Evolutionary conservation across 2,888 invertebrate species (phyloP).

Genomic region (Candidula unifasciata): DNA sequence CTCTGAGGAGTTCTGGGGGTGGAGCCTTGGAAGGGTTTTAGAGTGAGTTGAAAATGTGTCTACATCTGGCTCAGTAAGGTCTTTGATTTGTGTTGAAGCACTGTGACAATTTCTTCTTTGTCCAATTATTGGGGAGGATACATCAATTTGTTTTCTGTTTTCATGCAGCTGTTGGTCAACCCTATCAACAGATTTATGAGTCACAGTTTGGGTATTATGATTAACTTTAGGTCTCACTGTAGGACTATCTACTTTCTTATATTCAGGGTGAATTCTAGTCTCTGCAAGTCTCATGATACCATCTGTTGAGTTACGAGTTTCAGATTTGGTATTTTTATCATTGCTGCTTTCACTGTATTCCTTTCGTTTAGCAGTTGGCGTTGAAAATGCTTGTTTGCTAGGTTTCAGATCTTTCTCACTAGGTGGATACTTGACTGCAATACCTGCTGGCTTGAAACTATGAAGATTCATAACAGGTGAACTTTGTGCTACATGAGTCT

Average conservation of each 20-base stretch:
- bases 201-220: not conserved
- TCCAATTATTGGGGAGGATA: slow-evolving; percentile 43
- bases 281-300: slow-evolving; percentile 28
- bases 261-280: slow-evolving; percentile 33
- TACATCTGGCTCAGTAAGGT: not conserved
- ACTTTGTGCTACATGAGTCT: slow-evolving; percentile 46
- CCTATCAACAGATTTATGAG: slow-evolving; percentile 47
- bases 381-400: not conserved
- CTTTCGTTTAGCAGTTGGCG: slow-evolving; percentile 7
- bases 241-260: slow-evolving; percentile 25
- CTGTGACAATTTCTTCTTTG: slow-evolving; percentile 16
- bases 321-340: not conserved
- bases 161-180: slow-evolving; percentile 52
- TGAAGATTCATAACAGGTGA: slow-evolving; percentile 43
- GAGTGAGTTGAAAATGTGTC: slow-evolving; percentile 28
- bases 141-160: slow-evolving; percentile 52
- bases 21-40: slow-evolving; percentile 42
- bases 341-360: not conserved
- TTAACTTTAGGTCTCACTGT: slow-evolving; percentile 3
- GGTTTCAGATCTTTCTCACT: slow-evolving; percentile 16
- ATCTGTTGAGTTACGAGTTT: not conserved
- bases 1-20: slow-evolving; percentile 9
- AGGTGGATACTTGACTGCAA: slow-evolving; percentile 28
- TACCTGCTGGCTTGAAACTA: slow-evolving; percentile 41
- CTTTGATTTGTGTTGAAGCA: not conserved